These are phyloP conservation scores for Passerculus sandwichensis DNA, from an alignment of 2,797 vertebrate species.

Conservation along the genomic window DNA sequence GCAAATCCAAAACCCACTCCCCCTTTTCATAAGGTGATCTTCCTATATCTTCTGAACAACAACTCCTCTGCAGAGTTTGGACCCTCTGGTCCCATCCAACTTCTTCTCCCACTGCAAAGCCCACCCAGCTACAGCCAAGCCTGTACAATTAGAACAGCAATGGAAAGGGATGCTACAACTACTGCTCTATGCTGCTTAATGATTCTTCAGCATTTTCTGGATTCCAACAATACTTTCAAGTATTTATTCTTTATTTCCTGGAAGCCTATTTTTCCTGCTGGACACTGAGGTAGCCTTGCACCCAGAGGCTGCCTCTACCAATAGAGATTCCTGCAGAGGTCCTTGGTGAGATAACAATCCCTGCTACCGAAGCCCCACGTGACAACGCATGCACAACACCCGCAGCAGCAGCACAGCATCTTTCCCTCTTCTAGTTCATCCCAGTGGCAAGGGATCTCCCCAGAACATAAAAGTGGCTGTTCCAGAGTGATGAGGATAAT, in stretches of 20 bases:
- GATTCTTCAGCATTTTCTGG: not conserved
- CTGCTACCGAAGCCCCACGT: accelerated
- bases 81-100: not conserved
- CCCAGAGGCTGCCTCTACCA: not conserved
- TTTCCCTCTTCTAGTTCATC: not conserved
- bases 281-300: not conserved
- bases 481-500: not conserved
- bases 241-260: not conserved
- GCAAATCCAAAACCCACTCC: not conserved
- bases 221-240: not conserved
- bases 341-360: accelerated
- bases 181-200: not conserved
- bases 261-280: not conserved
- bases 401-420: not conserved
- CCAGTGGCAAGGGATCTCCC: not conserved
- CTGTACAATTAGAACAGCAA: not conserved
- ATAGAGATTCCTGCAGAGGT: not conserved
- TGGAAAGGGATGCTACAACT: not conserved
- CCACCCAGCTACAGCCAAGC: not conserved
- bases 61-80: not conserved
- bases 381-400: accelerated
- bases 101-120: not conserved
- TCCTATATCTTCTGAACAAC: not conserved
- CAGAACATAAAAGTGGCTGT: not conserved
- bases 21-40: not conserved